Evolutionary conservation across 1,140 invertebrate species (phyloP).

Genomic region (Onthophagus taurus): DNA sequence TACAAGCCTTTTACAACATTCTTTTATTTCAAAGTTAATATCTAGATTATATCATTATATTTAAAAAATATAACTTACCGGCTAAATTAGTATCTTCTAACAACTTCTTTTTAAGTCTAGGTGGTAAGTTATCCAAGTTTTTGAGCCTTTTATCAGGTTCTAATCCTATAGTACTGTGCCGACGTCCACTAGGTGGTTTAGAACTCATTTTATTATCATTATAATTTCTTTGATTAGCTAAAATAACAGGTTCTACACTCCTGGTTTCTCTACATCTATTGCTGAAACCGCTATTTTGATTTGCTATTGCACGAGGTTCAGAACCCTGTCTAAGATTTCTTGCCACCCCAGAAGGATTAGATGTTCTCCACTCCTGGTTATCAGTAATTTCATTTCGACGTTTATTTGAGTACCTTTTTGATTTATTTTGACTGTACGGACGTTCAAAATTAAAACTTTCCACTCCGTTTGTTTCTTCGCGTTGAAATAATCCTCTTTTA

Average conservation of each 20-base stretch:
- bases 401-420: conserved; percentile 30
- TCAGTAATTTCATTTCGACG: conserved; percentile 29
- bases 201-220: conserved; percentile 37
- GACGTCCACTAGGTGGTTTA: conserved; percentile 46
- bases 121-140: conserved; percentile 43
- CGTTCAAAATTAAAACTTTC: conserved; percentile 5
- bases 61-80: no score
- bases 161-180: conserved; percentile 36
- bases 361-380: conserved; percentile 37
- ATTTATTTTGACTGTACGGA: conserved; percentile 8
- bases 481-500: conserved; percentile 12
- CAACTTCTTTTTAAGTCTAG: conserved; percentile 44
- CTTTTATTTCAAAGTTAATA: no score
- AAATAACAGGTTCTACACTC: conserved; percentile 41
- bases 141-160: conserved; percentile 32
- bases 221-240: conserved; percentile 18
- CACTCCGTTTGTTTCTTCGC: conserved; percentile 3
- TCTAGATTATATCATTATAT: no score
- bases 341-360: conserved; percentile 34
- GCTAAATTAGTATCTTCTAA: conserved; percentile 40
- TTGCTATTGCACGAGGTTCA: conserved; percentile 37
- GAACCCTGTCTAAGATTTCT: conserved; percentile 41
- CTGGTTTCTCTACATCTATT: conserved; percentile 43
- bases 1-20: no score
- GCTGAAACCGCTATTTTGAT: conserved; percentile 22